phyloP scores from a whole-genome alignment of 1,140 invertebrate species.

The Drosophila kohkoa region DNA sequence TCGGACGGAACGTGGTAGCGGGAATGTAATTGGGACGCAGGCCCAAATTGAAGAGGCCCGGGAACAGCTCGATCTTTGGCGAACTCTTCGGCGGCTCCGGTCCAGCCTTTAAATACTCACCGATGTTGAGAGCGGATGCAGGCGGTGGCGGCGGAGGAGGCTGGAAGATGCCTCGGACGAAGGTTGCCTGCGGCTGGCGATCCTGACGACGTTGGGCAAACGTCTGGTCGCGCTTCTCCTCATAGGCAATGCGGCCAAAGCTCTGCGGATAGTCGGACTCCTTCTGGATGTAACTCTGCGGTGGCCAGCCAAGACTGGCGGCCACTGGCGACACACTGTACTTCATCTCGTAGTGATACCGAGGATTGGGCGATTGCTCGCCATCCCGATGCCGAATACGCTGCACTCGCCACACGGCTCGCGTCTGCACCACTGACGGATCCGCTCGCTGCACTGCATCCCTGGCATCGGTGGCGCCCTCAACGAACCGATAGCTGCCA shows the following conservation, averaged over 20 bases:
- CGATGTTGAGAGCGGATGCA: conserved; percentile 66
- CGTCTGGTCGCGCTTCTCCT: conserved; percentile 38
- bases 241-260: conserved; percentile 63
- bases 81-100: conserved; percentile 25
- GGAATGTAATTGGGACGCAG: conserved; percentile 56
- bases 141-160: conserved; percentile 41
- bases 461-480: conserved; percentile 58
- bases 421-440: conserved; percentile 76
- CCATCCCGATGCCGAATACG: conserved; percentile 87
- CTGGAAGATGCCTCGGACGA: conserved; percentile 70
- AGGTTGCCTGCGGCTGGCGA: conserved; percentile 69
- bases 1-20: conserved; percentile 76
- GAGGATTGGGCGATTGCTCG: conserved; percentile 38
- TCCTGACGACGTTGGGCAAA: conserved; percentile 72
- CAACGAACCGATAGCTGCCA: conserved; percentile 87
- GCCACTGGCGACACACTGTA: conserved; percentile 87
- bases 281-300: conserved; percentile 75
- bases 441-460: too few species aligned
- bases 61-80: conserved; percentile 67
- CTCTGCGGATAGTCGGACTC: conserved; percentile 80
- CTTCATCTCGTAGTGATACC: conserved; percentile 88
- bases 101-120: conserved; percentile 67
- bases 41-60: conserved; percentile 59
- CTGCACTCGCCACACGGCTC: conserved; percentile 88
- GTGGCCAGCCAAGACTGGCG: conserved; percentile 33